Evolutionary conservation across 2,888 invertebrate genomes (phyloP).

Genomic region (Eledona agricola): DNA sequence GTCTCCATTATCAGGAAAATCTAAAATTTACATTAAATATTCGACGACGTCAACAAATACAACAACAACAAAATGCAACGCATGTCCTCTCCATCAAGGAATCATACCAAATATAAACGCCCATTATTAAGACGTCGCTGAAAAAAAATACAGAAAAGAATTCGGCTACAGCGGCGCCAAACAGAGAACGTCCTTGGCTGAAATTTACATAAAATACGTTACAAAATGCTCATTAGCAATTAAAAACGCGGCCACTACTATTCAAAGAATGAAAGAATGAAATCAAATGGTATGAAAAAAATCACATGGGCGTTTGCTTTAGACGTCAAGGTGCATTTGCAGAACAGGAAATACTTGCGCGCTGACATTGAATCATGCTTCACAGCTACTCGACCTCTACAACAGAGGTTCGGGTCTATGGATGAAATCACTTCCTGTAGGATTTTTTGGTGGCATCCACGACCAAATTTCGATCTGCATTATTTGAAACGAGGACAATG

Average conservation of each 20-base stretch:
- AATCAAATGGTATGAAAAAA: neutral
- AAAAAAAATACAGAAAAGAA: neutral
- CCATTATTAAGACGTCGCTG: neutral
- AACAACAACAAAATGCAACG: no score
- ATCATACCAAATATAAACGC: no score
- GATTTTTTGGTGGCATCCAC: constrained; percentile 1
- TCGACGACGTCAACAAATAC: no score
- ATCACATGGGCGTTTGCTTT: constrained; percentile 16
- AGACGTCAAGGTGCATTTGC: constrained; percentile 22
- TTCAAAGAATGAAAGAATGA: neutral
- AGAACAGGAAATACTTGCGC: constrained; percentile 26
- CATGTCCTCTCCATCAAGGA: no score
- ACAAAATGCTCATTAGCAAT: neutral
- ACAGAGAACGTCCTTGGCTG: neutral
- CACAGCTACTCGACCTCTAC: constrained; percentile 26
- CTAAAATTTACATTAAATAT: no score
- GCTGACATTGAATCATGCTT: constrained; percentile 25
- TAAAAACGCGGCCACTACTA: neutral
- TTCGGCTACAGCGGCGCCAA: neutral
- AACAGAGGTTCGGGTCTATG: constrained; percentile 14
- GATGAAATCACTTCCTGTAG: constrained; percentile 24
- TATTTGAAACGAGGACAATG: no score
- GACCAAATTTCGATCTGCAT: no score
- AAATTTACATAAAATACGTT: constrained; percentile 6
- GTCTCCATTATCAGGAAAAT: no score